phyloP scores from a whole-genome alignment of 2,888 invertebrate genomes.

The Eupithecia subumbrata region DNA sequence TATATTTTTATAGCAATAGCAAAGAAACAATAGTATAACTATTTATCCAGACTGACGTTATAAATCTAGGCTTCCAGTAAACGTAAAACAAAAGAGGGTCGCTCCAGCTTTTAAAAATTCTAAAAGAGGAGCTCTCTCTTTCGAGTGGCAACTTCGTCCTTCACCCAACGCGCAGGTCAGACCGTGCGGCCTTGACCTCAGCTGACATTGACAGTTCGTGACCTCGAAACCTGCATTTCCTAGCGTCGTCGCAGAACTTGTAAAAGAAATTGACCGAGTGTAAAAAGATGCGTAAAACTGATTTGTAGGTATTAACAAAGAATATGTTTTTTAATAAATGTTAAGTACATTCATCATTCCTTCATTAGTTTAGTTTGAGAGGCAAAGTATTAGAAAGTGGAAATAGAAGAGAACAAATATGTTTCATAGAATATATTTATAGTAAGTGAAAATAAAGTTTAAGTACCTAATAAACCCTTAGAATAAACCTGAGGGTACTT shows the following conservation, averaged over 20 bases:
- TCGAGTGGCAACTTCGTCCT: conserved; percentile 28
- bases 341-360: background rate
- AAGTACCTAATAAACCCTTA: background rate
- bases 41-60: no score
- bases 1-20: no score
- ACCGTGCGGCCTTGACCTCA: conserved; percentile 63
- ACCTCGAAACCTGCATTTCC: conserved; percentile 48
- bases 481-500: background rate
- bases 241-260: conserved; percentile 13
- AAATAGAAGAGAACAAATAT: background rate
- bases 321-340: background rate
- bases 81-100: no score
- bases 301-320: background rate
- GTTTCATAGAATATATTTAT: no score
- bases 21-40: no score
- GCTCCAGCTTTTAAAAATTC: no score
- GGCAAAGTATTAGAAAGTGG: background rate
- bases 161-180: conserved; percentile 51
- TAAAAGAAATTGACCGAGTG: background rate
- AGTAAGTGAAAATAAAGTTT: background rate
- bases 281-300: background rate
- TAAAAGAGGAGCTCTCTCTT: background rate
- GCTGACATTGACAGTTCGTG: conserved; percentile 58
- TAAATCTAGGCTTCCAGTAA: no score
- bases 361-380: background rate